These are phyloP conservation scores for Eumeta japonica DNA, from an alignment of 1,140 invertebrate species.

Conservation along the genomic window DNA sequence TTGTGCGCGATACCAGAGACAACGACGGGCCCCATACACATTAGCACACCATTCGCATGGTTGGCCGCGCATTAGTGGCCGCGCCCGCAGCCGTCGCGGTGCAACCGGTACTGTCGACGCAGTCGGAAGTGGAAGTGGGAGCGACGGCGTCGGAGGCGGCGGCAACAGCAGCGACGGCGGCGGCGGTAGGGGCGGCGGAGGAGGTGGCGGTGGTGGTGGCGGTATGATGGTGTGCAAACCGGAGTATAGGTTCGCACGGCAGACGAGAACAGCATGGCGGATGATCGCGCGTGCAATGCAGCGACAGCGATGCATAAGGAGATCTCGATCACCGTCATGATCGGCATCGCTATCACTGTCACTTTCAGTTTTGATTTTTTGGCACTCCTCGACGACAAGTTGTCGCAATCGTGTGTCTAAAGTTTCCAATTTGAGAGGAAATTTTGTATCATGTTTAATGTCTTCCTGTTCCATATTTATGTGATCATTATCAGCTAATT, in stretches of 20 bases:
- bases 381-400: too few species aligned
- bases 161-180: constrained; percentile 3
- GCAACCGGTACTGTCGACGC: neutral
- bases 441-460: too few species aligned
- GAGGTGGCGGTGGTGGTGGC: constrained; percentile 34
- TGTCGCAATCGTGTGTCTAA: too few species aligned
- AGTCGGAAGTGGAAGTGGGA: neutral
- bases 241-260: constrained; percentile 60
- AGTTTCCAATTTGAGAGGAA: too few species aligned
- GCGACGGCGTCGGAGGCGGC: neutral
- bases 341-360: neutral
- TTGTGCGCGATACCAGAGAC: constrained; percentile 36
- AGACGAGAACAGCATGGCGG: constrained; percentile 37
- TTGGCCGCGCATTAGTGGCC: too few species aligned
- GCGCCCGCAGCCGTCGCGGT: constrained; percentile 7
- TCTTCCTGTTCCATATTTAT: too few species aligned
- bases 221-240: constrained; percentile 65
- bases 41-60: constrained; percentile 27
- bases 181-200: constrained; percentile 2
- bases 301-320: constrained; percentile 21
- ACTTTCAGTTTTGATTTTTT: too few species aligned
- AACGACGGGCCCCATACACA: constrained; percentile 24
- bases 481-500: too few species aligned
- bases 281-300: constrained; percentile 30
- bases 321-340: too few species aligned